Conservation (phyloP, 2,113 vertebrate genomes). For the Podarcis muralis region DNA sequence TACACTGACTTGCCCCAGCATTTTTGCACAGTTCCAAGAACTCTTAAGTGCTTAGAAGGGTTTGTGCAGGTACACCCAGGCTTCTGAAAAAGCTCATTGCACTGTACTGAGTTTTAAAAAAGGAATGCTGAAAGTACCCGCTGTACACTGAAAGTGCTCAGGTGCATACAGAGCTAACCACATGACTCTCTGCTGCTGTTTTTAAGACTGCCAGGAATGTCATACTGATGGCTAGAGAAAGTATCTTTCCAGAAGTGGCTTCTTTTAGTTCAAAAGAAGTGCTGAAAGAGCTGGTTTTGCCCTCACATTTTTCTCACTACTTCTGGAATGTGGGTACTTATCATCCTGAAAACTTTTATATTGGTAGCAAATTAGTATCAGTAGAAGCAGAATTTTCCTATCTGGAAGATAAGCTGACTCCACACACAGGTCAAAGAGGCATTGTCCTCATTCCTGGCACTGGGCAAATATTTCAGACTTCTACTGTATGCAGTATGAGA, state of each 20-base stretch:
- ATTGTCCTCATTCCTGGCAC: conserved; percentile 56
- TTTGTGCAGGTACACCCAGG: not conserved
- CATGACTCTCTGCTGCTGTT: not conserved
- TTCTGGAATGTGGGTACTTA: conserved; percentile 26
- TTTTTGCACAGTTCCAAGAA: not conserved
- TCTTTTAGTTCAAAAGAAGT: not conserved
- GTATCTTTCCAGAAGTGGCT: not conserved
- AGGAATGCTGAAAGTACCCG: not conserved
- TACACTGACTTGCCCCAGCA: not conserved
- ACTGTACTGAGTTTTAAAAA: not conserved
- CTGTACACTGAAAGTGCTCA: too few species aligned
- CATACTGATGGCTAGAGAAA: not conserved
- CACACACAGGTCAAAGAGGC: conserved; percentile 53
- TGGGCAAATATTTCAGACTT: conserved; percentile 64
- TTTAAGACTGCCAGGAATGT: not conserved
- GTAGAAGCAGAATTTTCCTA: conserved; percentile 34
- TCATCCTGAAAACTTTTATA: conserved; percentile 2
- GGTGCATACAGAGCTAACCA: not conserved
- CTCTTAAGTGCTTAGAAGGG: not conserved
- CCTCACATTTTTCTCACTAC: conserved; percentile 15
- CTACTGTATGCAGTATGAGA: conserved; percentile 50
- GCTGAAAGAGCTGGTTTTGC: not conserved
- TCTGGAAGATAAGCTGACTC: conserved; percentile 41
- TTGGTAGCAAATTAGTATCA: conserved; percentile 25
- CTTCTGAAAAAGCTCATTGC: not conserved